Base-by-base conservation (phyloP, 2,797 vertebrate species). In the Galago senegalensis region DNA sequence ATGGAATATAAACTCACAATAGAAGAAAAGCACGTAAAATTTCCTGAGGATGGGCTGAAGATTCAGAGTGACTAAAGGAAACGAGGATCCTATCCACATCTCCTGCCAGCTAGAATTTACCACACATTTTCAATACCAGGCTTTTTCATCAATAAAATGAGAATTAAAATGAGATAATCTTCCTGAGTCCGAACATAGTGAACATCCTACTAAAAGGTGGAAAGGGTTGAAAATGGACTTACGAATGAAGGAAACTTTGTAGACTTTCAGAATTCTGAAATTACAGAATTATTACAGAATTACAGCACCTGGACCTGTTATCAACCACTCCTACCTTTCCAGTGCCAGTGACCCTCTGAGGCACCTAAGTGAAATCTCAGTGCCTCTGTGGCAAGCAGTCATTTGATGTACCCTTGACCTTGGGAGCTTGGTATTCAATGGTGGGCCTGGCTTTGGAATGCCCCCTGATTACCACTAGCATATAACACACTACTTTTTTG, bases 321-420 rank as follows among this genome's bases (percentile, higher is more conserved):
- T 27, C 16, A 16, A 0, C 1, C 27, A 20, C 25, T 58, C 6
- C 11, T 16, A 7, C 7, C 46, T 4, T 87, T 75, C 40, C 2
- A 1, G 1, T 2, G 23, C 34, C 73, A 18, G 16, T 16, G 31
- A 10, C 9, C 4, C 69, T n/a, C 65, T 11, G 5, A 3, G 10
- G 20, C 6, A 17, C n/a, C n/a, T 18, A 37, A 7, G 11, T 3
- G 2, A 17, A 92, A 23, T 43, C 3, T 29, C 31, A 76, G 29
- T 40, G 21, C n/a, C 5, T 29, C 43, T 8, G 7, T 0, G 27
- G 2, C 9, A 67, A 20, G 2, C 9, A 67, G 13, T 14, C 20
- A 13, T 56, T 60, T 43, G 5, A 14, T 8, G 13, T 25, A 27
- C 31, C 31, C 31, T 2, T 80, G 75, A 40, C 40, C 16, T 37